These are phyloP conservation scores for Charina bottae DNA, from an alignment of 2,113 vertebrate genomes.

Conservation along the genomic window DNA sequence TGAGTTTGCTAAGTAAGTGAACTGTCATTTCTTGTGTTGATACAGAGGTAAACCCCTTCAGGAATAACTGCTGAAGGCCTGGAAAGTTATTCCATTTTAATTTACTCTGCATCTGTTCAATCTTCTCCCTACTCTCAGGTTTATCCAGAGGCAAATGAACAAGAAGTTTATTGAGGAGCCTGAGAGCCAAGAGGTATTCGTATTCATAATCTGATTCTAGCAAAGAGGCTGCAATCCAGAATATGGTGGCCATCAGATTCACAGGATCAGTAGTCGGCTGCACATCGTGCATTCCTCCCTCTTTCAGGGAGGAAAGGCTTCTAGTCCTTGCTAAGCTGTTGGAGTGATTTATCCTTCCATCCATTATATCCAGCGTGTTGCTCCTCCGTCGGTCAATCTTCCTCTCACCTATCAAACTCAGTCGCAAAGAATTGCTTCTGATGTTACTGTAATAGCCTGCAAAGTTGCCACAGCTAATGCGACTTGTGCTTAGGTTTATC, in stretches of 20 bases:
- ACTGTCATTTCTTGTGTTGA: conserved; percentile 98
- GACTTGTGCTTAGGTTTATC: conserved; percentile 89
- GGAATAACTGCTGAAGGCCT: conserved; percentile 94
- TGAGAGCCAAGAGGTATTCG: conserved; percentile 95
- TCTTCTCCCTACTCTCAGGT: conserved; percentile 88
- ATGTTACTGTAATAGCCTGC: conserved; percentile 79
- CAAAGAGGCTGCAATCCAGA: conserved; percentile 95
- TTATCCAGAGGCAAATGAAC: conserved; percentile 94
- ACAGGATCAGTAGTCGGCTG: conserved; percentile 89
- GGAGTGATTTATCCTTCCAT: conserved; percentile 87
- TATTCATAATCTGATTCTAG: conserved; percentile 98
- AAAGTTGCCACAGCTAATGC: conserved; percentile 76
- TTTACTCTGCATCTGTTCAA: conserved; percentile 90
- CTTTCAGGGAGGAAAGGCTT: conserved; percentile 92
- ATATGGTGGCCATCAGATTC: conserved; percentile 95
- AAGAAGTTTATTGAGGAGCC: conserved; percentile 93
- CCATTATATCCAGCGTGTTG: conserved; percentile 95
- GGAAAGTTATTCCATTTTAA: conserved; percentile 96
- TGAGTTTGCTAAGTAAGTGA: conserved; percentile 95
- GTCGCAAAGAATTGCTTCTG: conserved; percentile 91
- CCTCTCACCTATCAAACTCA: conserved; percentile 86
- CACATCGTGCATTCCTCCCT: conserved; percentile 82
- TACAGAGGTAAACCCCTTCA: conserved; percentile 97
- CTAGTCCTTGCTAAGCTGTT: conserved; percentile 91
- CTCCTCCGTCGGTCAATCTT: conserved; percentile 88